These are phyloP conservation scores for Grantiella picta DNA, from an alignment of 2,113 vertebrate genomes.

Conservation along the genomic window DNA sequence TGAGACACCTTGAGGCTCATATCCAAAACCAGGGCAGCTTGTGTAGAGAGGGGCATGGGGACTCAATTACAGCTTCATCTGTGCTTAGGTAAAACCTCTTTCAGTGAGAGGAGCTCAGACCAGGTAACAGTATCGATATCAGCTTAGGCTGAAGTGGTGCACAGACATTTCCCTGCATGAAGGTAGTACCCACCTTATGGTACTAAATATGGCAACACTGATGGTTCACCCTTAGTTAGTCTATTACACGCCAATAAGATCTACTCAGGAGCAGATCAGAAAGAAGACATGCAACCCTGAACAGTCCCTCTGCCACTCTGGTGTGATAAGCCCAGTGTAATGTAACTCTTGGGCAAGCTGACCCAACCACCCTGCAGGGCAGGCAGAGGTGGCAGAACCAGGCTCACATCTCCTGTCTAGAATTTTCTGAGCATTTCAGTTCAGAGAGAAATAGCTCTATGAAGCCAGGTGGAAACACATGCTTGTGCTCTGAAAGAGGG, in stretches of 20 bases:
- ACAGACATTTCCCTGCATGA: accelerated
- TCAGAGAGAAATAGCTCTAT: background rate
- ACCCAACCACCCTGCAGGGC: background rate
- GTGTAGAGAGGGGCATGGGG: background rate
- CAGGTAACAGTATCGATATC: background rate
- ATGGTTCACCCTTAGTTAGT: background rate
- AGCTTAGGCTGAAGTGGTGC: background rate
- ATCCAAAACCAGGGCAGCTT: background rate
- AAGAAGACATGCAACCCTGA: background rate
- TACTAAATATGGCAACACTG: background rate
- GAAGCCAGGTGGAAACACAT: background rate
- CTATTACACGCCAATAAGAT: background rate
- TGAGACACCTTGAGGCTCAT: background rate
- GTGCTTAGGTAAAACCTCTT: background rate
- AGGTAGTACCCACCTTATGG: background rate
- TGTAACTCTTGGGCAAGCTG: background rate
- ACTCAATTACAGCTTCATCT: background rate
- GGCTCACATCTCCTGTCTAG: background rate
- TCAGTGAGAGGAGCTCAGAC: background rate
- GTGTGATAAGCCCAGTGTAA: background rate
- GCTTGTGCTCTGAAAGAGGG: background rate
- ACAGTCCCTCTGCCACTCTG: background rate
- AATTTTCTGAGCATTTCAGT: background rate
- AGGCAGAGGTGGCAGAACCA: background rate
- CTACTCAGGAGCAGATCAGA: background rate